These are phyloP conservation scores for Gorsachius goisagi DNA, from an alignment of 2,113 vertebrate genomes.

Conservation along the genomic window DNA sequence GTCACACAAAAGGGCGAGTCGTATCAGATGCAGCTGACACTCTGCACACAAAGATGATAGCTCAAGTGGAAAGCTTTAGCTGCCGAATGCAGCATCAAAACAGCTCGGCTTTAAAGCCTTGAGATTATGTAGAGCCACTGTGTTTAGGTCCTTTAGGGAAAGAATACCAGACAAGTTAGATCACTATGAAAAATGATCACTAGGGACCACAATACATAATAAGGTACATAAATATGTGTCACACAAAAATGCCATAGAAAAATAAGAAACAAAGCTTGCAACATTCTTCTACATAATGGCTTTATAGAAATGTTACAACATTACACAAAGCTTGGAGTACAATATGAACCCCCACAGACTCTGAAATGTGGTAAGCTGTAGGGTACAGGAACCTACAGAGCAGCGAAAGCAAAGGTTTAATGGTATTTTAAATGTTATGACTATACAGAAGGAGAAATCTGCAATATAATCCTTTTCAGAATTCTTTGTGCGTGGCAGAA, in stretches of 20 bases:
- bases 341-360: conserved; percentile 67
- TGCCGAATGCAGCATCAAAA: neutral
- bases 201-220: conserved; percentile 50
- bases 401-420: conserved; percentile 70
- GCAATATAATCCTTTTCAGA: conserved; percentile 55
- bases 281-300: conserved; percentile 18
- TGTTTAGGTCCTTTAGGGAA: conserved; percentile 2
- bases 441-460: conserved; percentile 62
- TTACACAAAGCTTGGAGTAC: conserved; percentile 31
- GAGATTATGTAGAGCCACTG: neutral
- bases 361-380: conserved; percentile 71
- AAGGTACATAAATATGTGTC: conserved; percentile 69
- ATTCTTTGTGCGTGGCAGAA: neutral
- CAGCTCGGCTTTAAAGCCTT: neutral
- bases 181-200: conserved; percentile 64
- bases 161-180: conserved; percentile 56
- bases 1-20: neutral
- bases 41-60: neutral
- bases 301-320: conserved; percentile 36
- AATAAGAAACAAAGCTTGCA: conserved; percentile 52
- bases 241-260: conserved; percentile 38
- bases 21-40: neutral
- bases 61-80: conserved; percentile 17
- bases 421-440: conserved; percentile 77
- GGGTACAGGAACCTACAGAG: conserved; percentile 64